A percentile compares a stretch with the other conserved stretches of the same genome.
Conservation (phyloP, 2,888 invertebrate species). For the Thumatha senex region DNA sequence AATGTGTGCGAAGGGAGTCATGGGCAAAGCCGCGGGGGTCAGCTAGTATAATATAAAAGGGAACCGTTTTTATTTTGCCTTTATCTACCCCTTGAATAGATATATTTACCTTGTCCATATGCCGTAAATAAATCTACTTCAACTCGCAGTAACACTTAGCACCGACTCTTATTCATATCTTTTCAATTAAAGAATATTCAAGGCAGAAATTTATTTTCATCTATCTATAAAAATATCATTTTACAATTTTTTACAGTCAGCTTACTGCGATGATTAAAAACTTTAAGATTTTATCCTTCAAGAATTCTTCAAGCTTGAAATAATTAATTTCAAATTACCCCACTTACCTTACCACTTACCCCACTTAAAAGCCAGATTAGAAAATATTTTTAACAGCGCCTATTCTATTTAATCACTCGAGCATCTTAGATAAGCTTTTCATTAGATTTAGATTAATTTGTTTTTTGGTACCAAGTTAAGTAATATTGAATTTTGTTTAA, state of each 20-base stretch:
- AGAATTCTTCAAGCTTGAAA: constrained; percentile 11
- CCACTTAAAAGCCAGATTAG: constrained; percentile 26
- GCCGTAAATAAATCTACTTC: no score
- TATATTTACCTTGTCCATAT: no score
- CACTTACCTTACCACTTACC: constrained; percentile 9
- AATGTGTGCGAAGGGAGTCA: no score
- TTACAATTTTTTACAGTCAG: constrained; percentile 6
- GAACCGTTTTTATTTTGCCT: no score
- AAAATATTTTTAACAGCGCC: constrained; percentile 26
- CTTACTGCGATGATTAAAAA: constrained; percentile 23
- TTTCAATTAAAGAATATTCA: no score
- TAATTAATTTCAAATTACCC: constrained; percentile 22
- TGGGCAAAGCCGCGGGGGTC: no score
- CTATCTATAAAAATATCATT: background rate
- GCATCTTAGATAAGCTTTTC: constrained; percentile 22
- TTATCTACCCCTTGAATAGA: no score
- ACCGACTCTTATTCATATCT: no score
- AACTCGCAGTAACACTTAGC: no score
- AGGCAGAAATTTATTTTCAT: no score
- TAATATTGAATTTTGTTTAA: no score
- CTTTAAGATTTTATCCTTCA: constrained; percentile 8
- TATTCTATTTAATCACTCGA: constrained; percentile 20
- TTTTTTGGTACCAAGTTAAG: background rate
- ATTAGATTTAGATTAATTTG: constrained; percentile 4
- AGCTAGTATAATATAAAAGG: no score